These are phyloP conservation scores for Lycophotia porphyrea DNA, from an alignment of 2,888 invertebrate genomes.

Conservation along the genomic window DNA sequence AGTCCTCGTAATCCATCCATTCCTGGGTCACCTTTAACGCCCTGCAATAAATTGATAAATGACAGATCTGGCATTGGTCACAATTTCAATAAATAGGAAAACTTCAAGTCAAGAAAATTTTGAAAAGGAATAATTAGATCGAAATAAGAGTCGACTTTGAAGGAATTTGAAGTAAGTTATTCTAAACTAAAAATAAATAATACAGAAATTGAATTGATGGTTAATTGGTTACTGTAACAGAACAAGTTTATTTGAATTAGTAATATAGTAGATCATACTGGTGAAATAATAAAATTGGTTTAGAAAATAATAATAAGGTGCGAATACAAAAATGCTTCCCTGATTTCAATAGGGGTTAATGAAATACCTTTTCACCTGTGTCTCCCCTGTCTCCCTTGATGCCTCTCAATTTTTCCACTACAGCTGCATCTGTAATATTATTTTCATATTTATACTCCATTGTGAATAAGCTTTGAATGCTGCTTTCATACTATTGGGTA, in stretches of 20 bases:
- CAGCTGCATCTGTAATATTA: constrained; percentile 73
- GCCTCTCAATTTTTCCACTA: constrained; percentile 78
- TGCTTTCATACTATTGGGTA: not conserved
- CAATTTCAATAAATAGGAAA: no score
- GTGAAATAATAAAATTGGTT: not conserved
- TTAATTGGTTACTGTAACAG: not conserved
- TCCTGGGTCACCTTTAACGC: constrained; percentile 93
- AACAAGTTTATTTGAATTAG: not conserved
- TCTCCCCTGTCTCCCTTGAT: constrained; percentile 76
- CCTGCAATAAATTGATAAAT: constrained; percentile 79
- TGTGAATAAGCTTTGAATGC: not conserved
- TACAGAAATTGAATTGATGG: not conserved
- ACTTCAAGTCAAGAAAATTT: not conserved
- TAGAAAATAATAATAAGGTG: not conserved
- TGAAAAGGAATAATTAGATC: not conserved
- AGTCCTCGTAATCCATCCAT: constrained; percentile 86
- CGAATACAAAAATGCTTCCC: constrained; percentile 10
- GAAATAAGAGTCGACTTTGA: not conserved
- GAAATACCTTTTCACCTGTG: constrained; percentile 76
- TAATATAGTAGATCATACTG: not conserved
- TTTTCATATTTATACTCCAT: not conserved
- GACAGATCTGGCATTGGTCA: constrained; percentile 3
- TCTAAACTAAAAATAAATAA: not conserved
- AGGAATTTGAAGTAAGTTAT: not conserved
- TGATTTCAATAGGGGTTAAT: constrained; percentile 48